phyloP scores from a whole-genome alignment of 2,113 vertebrate genomes.

The Fulica atra region DNA sequence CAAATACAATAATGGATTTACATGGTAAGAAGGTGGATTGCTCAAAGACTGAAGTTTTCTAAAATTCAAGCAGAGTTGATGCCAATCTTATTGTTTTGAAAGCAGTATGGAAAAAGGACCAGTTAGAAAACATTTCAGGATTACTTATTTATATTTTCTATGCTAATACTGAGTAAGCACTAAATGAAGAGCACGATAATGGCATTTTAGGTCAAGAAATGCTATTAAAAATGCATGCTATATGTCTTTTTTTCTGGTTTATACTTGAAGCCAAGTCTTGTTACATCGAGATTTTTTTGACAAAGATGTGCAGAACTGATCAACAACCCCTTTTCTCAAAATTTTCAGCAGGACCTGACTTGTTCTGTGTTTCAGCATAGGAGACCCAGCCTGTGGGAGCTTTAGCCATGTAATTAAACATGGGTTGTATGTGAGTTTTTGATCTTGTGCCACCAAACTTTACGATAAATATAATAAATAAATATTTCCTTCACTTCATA shows the following conservation, averaged over 20 bases:
- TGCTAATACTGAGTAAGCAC: background rate
- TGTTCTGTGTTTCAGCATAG: background rate
- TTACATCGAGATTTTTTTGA: background rate
- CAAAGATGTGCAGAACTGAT: background rate
- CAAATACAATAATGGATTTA: background rate
- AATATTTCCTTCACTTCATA: background rate
- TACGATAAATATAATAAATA: background rate
- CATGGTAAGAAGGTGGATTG: conserved; percentile 7
- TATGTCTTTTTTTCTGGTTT: background rate
- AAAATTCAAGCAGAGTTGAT: background rate
- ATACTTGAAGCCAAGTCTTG: background rate
- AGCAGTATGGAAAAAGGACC: background rate
- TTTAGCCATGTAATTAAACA: background rate
- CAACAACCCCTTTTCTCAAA: background rate
- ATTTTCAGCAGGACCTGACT: background rate
- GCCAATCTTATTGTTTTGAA: background rate
- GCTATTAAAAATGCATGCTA: background rate
- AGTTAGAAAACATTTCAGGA: background rate
- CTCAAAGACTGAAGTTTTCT: background rate
- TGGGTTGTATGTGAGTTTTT: background rate
- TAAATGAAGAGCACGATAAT: background rate
- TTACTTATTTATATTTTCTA: background rate
- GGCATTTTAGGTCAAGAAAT: background rate
- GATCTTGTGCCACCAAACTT: background rate
- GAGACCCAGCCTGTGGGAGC: background rate